These are phyloP conservation scores for Daktulosphaira vitifoliae DNA, from an alignment of 1,140 invertebrate genomes.

Conservation along the genomic window DNA sequence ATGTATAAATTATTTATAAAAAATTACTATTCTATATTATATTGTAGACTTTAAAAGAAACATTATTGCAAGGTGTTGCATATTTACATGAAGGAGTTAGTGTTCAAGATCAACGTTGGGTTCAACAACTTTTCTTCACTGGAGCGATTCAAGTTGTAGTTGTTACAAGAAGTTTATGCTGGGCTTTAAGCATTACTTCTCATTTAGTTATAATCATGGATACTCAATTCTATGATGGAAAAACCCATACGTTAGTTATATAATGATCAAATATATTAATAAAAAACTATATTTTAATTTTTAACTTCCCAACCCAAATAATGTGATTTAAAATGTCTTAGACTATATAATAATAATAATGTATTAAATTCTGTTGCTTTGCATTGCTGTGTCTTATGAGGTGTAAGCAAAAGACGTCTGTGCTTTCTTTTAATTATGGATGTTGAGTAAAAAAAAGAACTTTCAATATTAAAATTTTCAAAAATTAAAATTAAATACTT, in stretches of 20 bases:
- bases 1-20: neutral
- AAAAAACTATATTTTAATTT: no score
- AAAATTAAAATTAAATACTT: no score
- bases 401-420: no score
- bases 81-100: constrained; percentile 94
- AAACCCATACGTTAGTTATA: constrained; percentile 47
- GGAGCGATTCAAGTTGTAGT: constrained; percentile 92
- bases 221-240: constrained; percentile 95
- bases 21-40: neutral
- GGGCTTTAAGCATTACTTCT: constrained; percentile 77
- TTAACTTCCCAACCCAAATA: no score
- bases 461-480: no score
- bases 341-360: neutral
- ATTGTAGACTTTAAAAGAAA: constrained; percentile 65
- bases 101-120: constrained; percentile 70
- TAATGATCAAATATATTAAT: no score
- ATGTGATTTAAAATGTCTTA: no score
- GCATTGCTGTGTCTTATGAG: no score
- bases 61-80: constrained; percentile 84
- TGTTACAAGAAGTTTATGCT: constrained; percentile 81
- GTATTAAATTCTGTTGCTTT: neutral
- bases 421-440: no score
- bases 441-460: no score
- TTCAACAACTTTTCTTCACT: constrained; percentile 86
- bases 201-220: constrained; percentile 97